Conservation (phyloP, 2,113 vertebrate genomes). For the Rhineura floridana region DNA sequence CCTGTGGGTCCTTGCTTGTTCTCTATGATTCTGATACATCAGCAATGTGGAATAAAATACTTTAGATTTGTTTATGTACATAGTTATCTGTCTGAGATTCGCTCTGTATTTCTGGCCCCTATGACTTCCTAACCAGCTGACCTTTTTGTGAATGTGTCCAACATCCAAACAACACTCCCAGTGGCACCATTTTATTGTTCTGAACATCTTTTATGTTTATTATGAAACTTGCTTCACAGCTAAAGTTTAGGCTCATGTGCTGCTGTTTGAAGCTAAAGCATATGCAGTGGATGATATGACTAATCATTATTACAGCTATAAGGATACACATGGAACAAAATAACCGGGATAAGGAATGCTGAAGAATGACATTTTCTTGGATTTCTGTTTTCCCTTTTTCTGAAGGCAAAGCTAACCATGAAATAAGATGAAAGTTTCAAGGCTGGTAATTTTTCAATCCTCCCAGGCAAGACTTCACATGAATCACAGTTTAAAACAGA, state of each 20-base stretch:
- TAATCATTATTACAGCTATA: constrained; percentile 26
- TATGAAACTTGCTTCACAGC: neutral
- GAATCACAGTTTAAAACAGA: constrained; percentile 38
- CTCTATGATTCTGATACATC: neutral
- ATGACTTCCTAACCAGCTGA: constrained; percentile 11
- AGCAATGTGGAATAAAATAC: neutral
- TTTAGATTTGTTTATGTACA: neutral
- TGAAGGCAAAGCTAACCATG: constrained; percentile 58
- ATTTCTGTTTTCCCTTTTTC: constrained; percentile 46
- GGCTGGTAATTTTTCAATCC: constrained; percentile 43
- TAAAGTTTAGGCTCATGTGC: neutral
- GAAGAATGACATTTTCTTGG: constrained; percentile 49
- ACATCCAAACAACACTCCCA: neutral
- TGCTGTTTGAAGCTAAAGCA: neutral
- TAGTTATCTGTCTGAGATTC: neutral
- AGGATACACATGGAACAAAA: constrained; percentile 13
- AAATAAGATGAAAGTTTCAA: constrained; percentile 51
- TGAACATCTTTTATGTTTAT: neutral
- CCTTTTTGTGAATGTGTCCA: neutral
- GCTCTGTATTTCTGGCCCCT: neutral
- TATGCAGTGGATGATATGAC: neutral
- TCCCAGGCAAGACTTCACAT: constrained; percentile 40
- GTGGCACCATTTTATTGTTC: neutral
- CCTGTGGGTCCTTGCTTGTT: neutral
- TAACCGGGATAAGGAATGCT: constrained; percentile 27